phyloP scores from a whole-genome alignment of 1,140 invertebrate genomes.

The Diachasma alloeum region DNA sequence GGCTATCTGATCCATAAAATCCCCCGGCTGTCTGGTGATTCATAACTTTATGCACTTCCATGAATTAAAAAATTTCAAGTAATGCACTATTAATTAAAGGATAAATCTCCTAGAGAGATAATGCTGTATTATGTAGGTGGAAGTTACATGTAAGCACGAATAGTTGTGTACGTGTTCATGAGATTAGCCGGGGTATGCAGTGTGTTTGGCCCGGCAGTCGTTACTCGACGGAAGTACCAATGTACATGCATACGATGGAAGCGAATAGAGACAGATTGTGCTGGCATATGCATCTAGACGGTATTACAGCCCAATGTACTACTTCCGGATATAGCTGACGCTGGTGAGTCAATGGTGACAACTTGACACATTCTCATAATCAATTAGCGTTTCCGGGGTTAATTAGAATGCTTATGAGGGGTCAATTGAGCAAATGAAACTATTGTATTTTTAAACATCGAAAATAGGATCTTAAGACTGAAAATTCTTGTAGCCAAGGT shows the following conservation, averaged over 20 bases:
- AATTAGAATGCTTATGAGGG: not conserved
- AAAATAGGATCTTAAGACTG: no score
- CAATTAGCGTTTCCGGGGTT: not conserved
- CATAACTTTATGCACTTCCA: not conserved
- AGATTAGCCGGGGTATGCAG: not conserved
- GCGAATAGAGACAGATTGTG: not conserved
- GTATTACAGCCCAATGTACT: not conserved
- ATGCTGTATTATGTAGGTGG: not conserved
- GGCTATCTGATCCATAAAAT: not conserved
- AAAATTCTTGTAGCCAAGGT: no score
- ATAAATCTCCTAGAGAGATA: not conserved
- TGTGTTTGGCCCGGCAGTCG: not conserved
- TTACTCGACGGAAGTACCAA: not conserved
- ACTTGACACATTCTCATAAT: not conserved
- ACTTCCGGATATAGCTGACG: not conserved
- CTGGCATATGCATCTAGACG: not conserved
- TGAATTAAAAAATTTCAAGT: not conserved
- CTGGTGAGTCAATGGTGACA: not conserved
- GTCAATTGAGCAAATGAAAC: not conserved
- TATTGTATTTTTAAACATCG: no score
- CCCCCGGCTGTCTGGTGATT: not conserved
- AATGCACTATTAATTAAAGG: not conserved
- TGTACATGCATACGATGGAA: not conserved
- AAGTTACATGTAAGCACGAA: not conserved
- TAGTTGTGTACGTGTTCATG: not conserved